phyloP scores from a whole-genome alignment of 2,113 vertebrate species.

The Cyrtonyx montezumae region DNA sequence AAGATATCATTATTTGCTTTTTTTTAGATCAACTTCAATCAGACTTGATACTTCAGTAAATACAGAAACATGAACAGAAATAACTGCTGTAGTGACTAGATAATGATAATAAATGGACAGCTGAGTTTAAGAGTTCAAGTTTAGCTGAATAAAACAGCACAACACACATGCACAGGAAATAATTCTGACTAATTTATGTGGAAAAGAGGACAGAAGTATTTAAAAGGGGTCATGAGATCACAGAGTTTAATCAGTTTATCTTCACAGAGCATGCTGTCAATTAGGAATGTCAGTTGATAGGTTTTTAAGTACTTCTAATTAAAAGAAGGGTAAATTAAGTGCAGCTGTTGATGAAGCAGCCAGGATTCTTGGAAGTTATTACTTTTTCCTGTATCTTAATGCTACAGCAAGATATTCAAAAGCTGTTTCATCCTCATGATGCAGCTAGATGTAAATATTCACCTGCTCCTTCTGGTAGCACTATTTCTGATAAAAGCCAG shows the following conservation, averaged over 20 bases:
- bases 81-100: neutral
- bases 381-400: neutral
- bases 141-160: neutral
- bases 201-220: conserved; percentile 18
- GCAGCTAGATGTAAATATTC: neutral
- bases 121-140: neutral
- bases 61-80: neutral
- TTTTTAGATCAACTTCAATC: neutral
- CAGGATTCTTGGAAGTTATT: conserved; percentile 14
- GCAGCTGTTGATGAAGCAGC: conserved; percentile 22
- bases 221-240: neutral
- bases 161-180: neutral
- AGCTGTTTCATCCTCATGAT: neutral
- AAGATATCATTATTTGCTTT: neutral
- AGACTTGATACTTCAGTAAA: neutral
- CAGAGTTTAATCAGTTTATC: conserved; percentile 44
- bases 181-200: conserved; percentile 19
- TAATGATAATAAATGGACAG: neutral
- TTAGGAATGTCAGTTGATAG: conserved; percentile 32
- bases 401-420: neutral
- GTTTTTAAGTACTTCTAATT: conserved; percentile 49
- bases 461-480: too few relatives aligned
- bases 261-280: neutral
- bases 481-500: too few relatives aligned
- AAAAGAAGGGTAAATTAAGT: conserved; percentile 35